Percentiles rank a stretch among this genome's conserved stretches.
Conservation (phyloP, 2,113 vertebrate genomes). For the Sporophila hypoxantha region DNA sequence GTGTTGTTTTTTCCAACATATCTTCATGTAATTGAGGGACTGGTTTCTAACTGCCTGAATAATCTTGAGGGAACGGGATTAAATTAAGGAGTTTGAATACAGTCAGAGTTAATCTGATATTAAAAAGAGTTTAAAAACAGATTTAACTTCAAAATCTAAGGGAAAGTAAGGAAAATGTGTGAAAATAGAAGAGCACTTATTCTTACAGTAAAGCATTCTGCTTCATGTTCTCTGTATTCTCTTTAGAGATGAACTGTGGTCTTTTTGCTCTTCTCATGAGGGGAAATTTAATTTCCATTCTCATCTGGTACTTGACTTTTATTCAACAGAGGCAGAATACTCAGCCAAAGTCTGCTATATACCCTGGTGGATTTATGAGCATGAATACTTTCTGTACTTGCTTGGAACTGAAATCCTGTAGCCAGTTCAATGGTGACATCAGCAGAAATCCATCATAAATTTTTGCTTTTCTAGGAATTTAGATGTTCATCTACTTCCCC, state of each 20-base stretch:
- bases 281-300: conserved; percentile 70
- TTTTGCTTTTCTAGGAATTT: not conserved
- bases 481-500: not conserved
- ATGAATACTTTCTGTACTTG: not conserved
- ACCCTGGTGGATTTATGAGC: conserved; percentile 20
- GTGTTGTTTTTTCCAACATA: not conserved
- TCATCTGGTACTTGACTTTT: conserved; percentile 59
- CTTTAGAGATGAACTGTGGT: not conserved
- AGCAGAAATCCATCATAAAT: conserved; percentile 29
- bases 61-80: not conserved
- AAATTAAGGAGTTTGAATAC: not conserved
- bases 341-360: conserved; percentile 46
- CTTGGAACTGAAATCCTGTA: conserved; percentile 20
- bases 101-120: not conserved
- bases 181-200: not conserved
- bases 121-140: not conserved
- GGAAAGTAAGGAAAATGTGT: not conserved
- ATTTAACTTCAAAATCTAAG: not conserved
- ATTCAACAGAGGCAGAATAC: conserved; percentile 46
- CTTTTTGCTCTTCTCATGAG: conserved; percentile 14
- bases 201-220: not conserved
- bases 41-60: not conserved
- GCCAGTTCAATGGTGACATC: conserved; percentile 14
- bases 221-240: not conserved
- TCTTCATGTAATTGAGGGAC: not conserved